phyloP scores from a whole-genome alignment of 2,888 invertebrate species.

The Andrena bucephala region DNA sequence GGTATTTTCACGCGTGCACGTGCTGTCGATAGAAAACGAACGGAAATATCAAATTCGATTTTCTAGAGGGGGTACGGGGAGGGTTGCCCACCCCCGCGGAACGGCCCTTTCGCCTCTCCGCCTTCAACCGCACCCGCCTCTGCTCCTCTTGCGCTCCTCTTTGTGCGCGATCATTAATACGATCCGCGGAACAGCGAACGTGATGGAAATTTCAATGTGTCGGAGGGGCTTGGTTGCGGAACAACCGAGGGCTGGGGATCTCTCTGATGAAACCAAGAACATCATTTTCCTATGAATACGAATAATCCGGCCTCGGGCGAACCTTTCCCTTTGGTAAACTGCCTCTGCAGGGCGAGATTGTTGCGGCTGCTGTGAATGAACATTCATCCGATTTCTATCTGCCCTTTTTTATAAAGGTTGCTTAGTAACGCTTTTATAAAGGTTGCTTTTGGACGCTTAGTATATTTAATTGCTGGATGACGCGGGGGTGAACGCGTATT shows the following conservation, averaged over 20 bases:
- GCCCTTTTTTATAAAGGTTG: background rate
- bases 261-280: slow-evolving; percentile 51
- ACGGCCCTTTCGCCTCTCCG: slow-evolving; percentile 21
- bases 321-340: slow-evolving; percentile 9
- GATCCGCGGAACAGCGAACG: slow-evolving; percentile 59
- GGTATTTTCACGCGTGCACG: slow-evolving; percentile 68
- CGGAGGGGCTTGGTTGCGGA: slow-evolving; percentile 15
- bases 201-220: slow-evolving; percentile 67
- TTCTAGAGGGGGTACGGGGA: slow-evolving; percentile 41
- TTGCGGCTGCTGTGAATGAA: background rate
- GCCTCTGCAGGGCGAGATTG: slow-evolving; percentile 10
- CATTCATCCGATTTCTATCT: background rate
- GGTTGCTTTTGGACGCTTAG: background rate
- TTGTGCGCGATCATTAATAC: slow-evolving; percentile 63
- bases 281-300: slow-evolving; percentile 58
- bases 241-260: slow-evolving; percentile 2
- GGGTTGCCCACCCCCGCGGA: slow-evolving; percentile 4
- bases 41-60: slow-evolving; percentile 77
- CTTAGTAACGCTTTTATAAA: background rate
- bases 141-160: slow-evolving; percentile 35
- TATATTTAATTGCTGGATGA: too few relatives aligned
- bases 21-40: slow-evolving; percentile 72
- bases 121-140: background rate
- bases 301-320: slow-evolving; percentile 28
- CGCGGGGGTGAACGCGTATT: too few relatives aligned